These are phyloP conservation scores for Struthidea cinerea DNA, from an alignment of 2,113 vertebrate genomes.

Conservation along the genomic window DNA sequence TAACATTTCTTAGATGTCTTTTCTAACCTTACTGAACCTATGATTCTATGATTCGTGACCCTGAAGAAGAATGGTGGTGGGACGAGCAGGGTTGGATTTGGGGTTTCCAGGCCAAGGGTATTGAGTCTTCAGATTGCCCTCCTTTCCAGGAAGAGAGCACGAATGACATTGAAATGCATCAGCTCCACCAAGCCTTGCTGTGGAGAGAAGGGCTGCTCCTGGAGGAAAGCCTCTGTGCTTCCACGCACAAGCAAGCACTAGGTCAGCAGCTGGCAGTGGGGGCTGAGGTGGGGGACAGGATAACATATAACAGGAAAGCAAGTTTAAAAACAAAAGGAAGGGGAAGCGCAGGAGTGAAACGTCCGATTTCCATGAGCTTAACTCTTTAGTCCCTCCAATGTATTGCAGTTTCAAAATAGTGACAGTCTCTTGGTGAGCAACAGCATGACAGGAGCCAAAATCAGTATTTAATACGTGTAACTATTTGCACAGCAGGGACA, in stretches of 20 bases:
- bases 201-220: neutral
- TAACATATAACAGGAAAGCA: neutral
- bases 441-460: neutral
- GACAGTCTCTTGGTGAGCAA: accelerated
- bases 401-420: neutral
- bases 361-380: neutral
- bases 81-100: neutral
- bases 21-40: neutral
- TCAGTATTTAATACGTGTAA: neutral
- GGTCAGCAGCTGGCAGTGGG: neutral
- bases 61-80: neutral
- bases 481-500: neutral
- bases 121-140: neutral
- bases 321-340: constrained; percentile 26
- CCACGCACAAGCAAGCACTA: neutral
- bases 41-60: neutral
- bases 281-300: neutral
- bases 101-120: neutral
- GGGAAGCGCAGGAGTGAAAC: neutral
- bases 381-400: neutral
- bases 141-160: neutral
- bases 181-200: neutral
- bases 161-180: neutral
- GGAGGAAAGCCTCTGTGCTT: neutral
- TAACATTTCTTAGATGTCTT: neutral